Evolutionary conservation across 2,113 vertebrate genomes (phyloP), one percentile per base, ranked within the genome.

Genomic region (Oriolus oriolus): DNA sequence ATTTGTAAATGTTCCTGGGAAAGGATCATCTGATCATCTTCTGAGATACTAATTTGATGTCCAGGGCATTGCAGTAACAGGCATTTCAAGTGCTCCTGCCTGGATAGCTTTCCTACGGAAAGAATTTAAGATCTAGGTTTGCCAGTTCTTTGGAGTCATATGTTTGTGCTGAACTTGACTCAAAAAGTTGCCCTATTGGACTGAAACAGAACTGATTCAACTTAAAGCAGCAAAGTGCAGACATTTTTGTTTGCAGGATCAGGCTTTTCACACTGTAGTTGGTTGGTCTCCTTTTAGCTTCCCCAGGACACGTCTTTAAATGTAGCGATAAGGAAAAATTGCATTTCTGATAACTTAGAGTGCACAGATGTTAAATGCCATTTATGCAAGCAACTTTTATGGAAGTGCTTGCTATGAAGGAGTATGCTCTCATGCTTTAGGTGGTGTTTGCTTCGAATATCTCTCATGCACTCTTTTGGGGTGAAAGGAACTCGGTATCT

Each of bases 71-170:
- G 74, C 57, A 77, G 27, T 37, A 76, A 85, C 26, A 87, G 50
- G 53, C 50, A 13, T 90, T 87, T 77, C 3, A 27, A 87, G 54
- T 74, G 50, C 41, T 96, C 30, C 84, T 87, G 81, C 45, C 84
- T 87, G 84, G 61, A 76, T 76, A 63, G 57, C 41, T 96, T 90
- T 93, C 71, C 87, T 90, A 3, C 52, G 87, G 89, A 95, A 95
- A 90, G 70, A 93, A 93, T 94, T 91, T 79, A 39, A 80, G 61
- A 42, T 50, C 28, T 87, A 39, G 57, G 61, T 81, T 93, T 91
- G 50, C 81, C 61, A 76, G 70, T 71, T 91, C 83, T 89, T 89
- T 2, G 2, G 41, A 84, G 57, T 85, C 57, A 66, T 84, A 73
- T 89, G 52, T 82, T 92, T 76, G 74, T 84, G 54, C 91, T 84